Base-by-base conservation (phyloP, 2,113 vertebrate species). In the Anas platyrhynchos region DNA sequence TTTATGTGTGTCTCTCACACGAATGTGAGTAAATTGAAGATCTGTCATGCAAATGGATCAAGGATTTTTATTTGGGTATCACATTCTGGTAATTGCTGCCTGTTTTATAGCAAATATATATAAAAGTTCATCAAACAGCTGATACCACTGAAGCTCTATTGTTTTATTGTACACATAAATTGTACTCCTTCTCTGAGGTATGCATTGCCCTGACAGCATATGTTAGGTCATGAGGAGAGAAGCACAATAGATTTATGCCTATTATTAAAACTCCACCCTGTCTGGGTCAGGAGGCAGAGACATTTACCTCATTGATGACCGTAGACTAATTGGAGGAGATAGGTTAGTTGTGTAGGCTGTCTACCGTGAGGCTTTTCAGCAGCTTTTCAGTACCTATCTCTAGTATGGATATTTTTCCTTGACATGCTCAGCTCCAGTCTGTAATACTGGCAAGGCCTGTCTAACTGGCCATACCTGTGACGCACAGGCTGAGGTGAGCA, bases 1-100 rank as follows among this genome's bases (percentile, higher is more conserved):
- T 97, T 97, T 97, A 97, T 96, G 93, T 91, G 91, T 87, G 84
- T 93, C 91, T 92, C 67, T 90, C 92, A 90, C 95, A 91, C 86
- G 91, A 95, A 95, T 82, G 75, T 0, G 20, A 92, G 78, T 58
- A 96, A 97, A 96, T 54, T 93, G 96, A 96, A 96, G 95, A 97
- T 96, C 95, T 94, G 58, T 95, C 3, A 0, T 88, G 93, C 90
- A 97, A 96, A 91, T 79, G 88, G 90, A 91, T 95, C 85, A 44
- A 73, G 91, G 80, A 61, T 90, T 95, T 93, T 91, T 95, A 92
- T 96, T 89, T 95, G 93, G 75, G 83, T 97, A 96, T 97, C 91
- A 84, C 77, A 66, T 97, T 96, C 69, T 94, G 67, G 83, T 86
- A 94, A 93, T 91, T 90, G 86, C 71, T 95, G 92, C 83, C 91